Base-by-base conservation (phyloP, 2,888 invertebrate species). In the Atherix ibis region DNA sequence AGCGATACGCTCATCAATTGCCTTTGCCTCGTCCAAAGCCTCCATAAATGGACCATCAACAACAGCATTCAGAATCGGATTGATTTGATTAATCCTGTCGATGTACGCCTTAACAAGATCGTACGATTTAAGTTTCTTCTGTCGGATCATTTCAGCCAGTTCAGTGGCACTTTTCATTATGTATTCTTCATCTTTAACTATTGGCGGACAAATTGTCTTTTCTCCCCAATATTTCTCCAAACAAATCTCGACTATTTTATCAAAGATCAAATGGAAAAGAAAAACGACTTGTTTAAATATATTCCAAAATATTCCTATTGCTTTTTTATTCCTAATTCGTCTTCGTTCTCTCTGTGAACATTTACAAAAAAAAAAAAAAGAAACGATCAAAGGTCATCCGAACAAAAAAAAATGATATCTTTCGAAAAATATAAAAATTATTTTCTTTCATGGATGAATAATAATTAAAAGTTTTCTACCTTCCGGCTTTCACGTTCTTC, bases 31-130 rank as follows among this genome's bases (percentile, higher is more conserved):
- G 30, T 72, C 60, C 2, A 92, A 50, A 0, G 92, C 91, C 3
- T 69, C 75, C 6, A 72, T 66, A 52, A 75, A 92, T 34, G 87
- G 67, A 24, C 83, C 72, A 47, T 85, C 84, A 0, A 87, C 81
- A 0, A 92, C 69, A 1, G 87, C 80, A 60, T 92, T 92, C 27
- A 91, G 48, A 10, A 78, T 53, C 1, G 69, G 66, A 55, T 92
- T 87, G 1, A 53, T 45, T 50, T 71, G 67, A 43, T 76, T 70
- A 31, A 87, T 84, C 45, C 89, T 68, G 31, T 79, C 72, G 42
- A 85, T 78, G 52, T 75, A 89, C 3, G 74, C 68, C 39, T 63
- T 62, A 0, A 87, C 79, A 13, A 88, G 67, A 40, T 74, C 69
- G 49, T 73, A 74, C 3, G 76, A 72, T 31, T 71, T 73, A 6